These are phyloP conservation scores for Asbolus verrucosus DNA, from an alignment of 1,140 invertebrate species.

Conservation along the genomic window DNA sequence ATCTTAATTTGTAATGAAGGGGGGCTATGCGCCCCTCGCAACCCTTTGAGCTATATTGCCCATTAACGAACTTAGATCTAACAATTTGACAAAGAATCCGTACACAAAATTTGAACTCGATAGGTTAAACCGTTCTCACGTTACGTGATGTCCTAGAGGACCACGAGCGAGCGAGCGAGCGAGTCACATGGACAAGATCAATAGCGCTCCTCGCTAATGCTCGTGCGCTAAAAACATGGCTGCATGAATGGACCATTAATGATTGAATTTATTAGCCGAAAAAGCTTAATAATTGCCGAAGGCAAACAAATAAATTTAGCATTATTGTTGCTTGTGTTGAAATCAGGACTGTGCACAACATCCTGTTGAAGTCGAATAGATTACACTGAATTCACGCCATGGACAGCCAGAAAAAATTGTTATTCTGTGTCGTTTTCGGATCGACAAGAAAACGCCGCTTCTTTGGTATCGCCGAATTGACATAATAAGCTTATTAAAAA, in stretches of 20 bases:
- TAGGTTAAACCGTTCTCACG: too few species aligned
- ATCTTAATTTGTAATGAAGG: not conserved
- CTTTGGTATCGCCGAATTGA: conserved; percentile 8
- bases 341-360: not conserved
- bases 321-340: not conserved
- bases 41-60: too few species aligned
- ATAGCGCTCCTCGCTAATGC: too few species aligned
- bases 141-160: too few species aligned
- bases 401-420: conserved; percentile 18
- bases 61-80: too few species aligned
- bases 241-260: not conserved
- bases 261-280: not conserved
- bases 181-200: too few species aligned
- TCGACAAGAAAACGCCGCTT: conserved; percentile 13
- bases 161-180: too few species aligned
- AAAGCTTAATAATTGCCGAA: not conserved
- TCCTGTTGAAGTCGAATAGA: conserved; percentile 17
- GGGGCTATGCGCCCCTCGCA: too few species aligned
- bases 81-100: too few species aligned
- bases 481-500: conserved; percentile 33
- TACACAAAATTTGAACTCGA: too few species aligned
- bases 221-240: too few species aligned
- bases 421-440: conserved; percentile 25
- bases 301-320: not conserved
- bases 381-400: conserved; percentile 12